These are phyloP conservation scores for Salvelinus alpinus DNA, from an alignment of 2,113 vertebrate species.

Conservation along the genomic window DNA sequence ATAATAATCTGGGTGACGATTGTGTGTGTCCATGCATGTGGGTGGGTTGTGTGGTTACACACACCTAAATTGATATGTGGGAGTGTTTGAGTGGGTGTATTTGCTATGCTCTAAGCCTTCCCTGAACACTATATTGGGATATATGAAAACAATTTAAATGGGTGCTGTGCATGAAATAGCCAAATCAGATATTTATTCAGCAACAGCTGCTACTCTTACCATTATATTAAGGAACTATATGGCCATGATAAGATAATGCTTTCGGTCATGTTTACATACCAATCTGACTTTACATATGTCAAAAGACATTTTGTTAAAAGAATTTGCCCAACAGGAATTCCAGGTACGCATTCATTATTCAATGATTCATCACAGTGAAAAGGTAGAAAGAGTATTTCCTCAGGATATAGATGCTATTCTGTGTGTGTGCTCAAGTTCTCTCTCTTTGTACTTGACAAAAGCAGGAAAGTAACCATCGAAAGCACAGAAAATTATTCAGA, in stretches of 20 bases:
- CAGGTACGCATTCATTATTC: background rate
- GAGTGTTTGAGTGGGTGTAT: background rate
- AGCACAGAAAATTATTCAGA: no score
- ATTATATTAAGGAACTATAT: background rate
- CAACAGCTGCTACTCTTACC: no score
- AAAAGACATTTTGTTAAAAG: slow-evolving; percentile 6
- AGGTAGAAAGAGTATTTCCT: background rate
- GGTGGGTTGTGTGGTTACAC: background rate
- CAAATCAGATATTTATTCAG: background rate
- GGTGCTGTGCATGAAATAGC: slow-evolving; percentile 5
- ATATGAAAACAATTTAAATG: slow-evolving; percentile 9
- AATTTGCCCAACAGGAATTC: background rate
- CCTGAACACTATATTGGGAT: background rate
- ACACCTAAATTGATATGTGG: background rate
- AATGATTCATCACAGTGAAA: background rate
- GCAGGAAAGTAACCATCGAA: no score
- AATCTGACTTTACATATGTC: background rate
- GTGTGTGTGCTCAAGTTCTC: background rate
- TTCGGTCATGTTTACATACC: slow-evolving; percentile 4
- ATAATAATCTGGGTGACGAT: no score
- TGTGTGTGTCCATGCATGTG: background rate
- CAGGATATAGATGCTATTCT: background rate
- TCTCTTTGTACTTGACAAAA: no score
- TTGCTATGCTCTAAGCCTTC: background rate
- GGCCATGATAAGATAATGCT: slow-evolving; percentile 1